These are phyloP conservation scores for Phalacrocorax aristotelis DNA, from an alignment of 2,113 vertebrate genomes.

Conservation along the genomic window DNA sequence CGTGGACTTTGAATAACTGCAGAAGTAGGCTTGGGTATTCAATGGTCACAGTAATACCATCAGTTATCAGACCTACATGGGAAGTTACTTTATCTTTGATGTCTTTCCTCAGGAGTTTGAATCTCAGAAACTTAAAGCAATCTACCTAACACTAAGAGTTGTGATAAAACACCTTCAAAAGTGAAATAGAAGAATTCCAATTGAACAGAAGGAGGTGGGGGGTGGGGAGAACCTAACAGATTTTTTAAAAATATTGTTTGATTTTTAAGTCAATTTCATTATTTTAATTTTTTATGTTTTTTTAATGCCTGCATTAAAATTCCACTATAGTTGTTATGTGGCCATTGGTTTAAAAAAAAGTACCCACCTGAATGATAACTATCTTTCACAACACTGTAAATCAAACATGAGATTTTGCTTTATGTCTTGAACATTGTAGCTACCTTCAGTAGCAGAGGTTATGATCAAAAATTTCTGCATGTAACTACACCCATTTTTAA, in stretches of 20 bases:
- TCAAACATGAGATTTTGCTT: background rate
- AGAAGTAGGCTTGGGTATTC: fast-evolving
- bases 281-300: background rate
- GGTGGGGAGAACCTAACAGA: fast-evolving
- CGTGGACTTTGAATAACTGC: background rate
- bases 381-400: background rate
- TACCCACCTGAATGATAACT: background rate
- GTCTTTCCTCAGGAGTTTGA: background rate
- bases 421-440: background rate
- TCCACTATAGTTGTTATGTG: fast-evolving
- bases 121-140: background rate
- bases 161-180: background rate
- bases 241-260: background rate
- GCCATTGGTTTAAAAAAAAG: background rate
- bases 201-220: background rate
- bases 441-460: background rate
- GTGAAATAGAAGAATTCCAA: fast-evolving
- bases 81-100: background rate
- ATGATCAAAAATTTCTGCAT: background rate
- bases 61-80: background rate
- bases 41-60: no score
- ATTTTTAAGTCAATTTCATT: background rate
- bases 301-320: background rate
- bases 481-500: background rate
- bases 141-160: background rate